phyloP scores from a whole-genome alignment of 2,797 vertebrate genomes.

The Notamacropus eugenii region DNA sequence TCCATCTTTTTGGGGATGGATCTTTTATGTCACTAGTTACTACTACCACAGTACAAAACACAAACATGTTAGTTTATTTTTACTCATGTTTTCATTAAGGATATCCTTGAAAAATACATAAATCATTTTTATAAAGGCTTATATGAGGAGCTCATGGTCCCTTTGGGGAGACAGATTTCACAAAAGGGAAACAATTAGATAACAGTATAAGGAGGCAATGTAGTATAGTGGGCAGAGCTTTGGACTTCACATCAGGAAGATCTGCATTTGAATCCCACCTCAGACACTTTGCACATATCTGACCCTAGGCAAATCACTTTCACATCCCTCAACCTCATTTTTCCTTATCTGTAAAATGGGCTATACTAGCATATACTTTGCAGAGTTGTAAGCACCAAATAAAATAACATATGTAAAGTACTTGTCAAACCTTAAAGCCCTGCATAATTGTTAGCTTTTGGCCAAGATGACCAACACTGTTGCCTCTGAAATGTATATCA shows the following conservation, averaged over 20 bases:
- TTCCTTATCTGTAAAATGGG: background rate
- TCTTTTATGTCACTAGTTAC: background rate
- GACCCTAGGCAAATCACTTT: background rate
- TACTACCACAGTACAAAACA: background rate
- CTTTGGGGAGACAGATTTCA: background rate
- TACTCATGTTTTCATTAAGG: background rate
- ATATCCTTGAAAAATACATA: background rate
- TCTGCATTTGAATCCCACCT: background rate
- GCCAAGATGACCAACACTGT: background rate
- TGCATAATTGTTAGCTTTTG: background rate
- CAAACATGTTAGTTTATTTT: background rate
- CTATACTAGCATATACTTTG: background rate
- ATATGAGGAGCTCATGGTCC: background rate
- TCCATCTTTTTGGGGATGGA: background rate
- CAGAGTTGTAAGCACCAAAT: background rate
- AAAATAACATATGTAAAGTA: background rate
- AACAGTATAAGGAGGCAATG: background rate
- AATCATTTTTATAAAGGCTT: background rate
- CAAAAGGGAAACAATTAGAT: background rate
- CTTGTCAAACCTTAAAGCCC: background rate
- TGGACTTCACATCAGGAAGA: background rate
- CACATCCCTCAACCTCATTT: background rate
- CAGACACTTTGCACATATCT: background rate
- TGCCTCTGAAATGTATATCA: background rate
- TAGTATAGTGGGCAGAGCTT: background rate